These are phyloP conservation scores for Pseudomyrmex dendroicus DNA, from an alignment of 1,140 invertebrate genomes.

Conservation along the genomic window DNA sequence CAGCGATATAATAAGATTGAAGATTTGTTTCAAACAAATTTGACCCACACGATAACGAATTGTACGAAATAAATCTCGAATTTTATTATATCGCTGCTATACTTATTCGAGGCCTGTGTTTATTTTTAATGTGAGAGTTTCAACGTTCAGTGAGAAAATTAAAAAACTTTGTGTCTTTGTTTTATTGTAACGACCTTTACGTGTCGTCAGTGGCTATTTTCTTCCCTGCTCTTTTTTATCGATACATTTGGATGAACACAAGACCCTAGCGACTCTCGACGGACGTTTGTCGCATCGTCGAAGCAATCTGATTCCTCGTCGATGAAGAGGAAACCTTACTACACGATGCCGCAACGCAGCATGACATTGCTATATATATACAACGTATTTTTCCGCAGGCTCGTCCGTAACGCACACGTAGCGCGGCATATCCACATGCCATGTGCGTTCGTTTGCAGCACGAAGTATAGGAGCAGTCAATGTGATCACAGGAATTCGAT, in stretches of 20 bases:
- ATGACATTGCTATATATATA: neutral
- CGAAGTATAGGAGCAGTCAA: neutral
- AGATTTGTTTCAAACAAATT: conserved; percentile 26
- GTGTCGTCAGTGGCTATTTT: too few relatives aligned
- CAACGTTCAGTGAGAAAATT: too few relatives aligned
- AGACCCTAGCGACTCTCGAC: too few relatives aligned
- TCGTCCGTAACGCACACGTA: neutral
- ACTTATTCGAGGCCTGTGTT: too few relatives aligned
- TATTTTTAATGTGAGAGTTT: too few relatives aligned
- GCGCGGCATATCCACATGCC: neutral
- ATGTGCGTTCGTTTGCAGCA: conserved; percentile 13
- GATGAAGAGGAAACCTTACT: neutral
- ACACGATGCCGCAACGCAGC: neutral
- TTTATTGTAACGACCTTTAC: too few relatives aligned
- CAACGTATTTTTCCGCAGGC: neutral
- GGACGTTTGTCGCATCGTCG: neutral
- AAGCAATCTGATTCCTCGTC: neutral
- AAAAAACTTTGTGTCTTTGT: too few relatives aligned
- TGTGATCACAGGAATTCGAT: neutral
- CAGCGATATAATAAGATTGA: conserved; percentile 26
- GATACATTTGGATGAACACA: too few relatives aligned
- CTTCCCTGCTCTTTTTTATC: too few relatives aligned
- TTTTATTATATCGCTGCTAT: too few relatives aligned
- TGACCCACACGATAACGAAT: neutral
- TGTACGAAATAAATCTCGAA: too few relatives aligned